Conservation (phyloP, 1,140 invertebrate genomes). For the Nasonia vitripennis region DNA sequence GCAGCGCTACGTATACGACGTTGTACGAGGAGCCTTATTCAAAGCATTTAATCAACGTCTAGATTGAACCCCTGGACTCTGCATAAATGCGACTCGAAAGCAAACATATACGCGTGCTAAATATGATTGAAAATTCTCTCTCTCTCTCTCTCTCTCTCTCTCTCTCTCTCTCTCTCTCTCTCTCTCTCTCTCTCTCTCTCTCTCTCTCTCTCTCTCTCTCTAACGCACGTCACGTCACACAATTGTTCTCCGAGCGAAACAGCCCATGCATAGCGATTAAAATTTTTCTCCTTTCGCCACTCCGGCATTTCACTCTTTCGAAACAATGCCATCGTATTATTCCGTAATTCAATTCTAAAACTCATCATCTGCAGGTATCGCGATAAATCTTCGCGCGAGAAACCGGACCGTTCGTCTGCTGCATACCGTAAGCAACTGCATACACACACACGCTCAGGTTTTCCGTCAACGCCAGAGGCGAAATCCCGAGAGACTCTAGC, state of each 20-base stretch:
- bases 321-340: background rate
- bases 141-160: too few relatives aligned
- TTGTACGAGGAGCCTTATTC: background rate
- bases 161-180: too few relatives aligned
- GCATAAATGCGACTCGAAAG: background rate
- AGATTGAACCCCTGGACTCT: background rate
- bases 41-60: background rate
- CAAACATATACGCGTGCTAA: background rate
- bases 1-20: background rate
- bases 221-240: too few relatives aligned
- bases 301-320: background rate
- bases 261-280: too few relatives aligned
- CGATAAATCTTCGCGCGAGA: background rate
- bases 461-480: background rate
- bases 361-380: background rate
- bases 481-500: background rate
- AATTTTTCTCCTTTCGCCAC: background rate
- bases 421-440: too few relatives aligned
- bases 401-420: background rate
- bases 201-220: too few relatives aligned
- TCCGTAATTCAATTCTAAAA: background rate
- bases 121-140: background rate
- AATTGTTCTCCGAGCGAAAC: too few relatives aligned
- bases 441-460: background rate
- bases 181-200: too few relatives aligned